Base-by-base conservation (phyloP, 2,113 vertebrate species). In the Panthera tigris region DNA sequence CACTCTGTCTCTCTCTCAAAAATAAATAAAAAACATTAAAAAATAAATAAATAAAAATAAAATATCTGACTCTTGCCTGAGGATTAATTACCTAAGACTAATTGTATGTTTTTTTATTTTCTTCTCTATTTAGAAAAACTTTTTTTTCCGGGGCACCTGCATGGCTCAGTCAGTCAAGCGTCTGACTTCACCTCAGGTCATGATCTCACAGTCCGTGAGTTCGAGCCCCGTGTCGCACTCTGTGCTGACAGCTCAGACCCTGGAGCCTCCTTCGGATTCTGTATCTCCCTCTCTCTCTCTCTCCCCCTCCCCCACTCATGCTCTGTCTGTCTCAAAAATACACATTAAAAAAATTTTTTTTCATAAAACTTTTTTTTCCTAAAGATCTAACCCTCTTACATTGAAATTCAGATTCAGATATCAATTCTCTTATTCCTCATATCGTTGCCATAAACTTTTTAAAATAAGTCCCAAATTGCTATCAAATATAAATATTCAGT, bases 111-210 rank as follows among this genome's bases (percentile, higher is more conserved):
- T 23, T 61, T 33, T 71, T 81, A 65, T 89, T 97, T 88, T 68
- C 15, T 76, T 89, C 27, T 90, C 21, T 74, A 11, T 95, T 95
- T 80, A 85, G 55, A 21, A 84, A 94, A 81, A 84, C 50, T 84
- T 2, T 83, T 78, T 78, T 96, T 78, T 71, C 36, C 45, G 7
- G 45, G 45, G 45, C 45, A 45, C 45, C 45, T 45, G 45, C 45
- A 1, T 45, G 45, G 45, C 45, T 45, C 45, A 1, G 45, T 45
- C 7, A 45, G 45, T 45, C 7, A 45, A 45, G 45, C 1, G 7
- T 45, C 45, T 45, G 45, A 45, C 45, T 45, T 45, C 45, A 45
- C 1, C 45, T 45, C 45, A 45, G 45, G 45, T 45, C 45, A 45
- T 45, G 45, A 45, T 8, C 45, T 45, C 45, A 45, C 45, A 45